Evolutionary conservation across 2,888 invertebrate genomes (phyloP), one percentile per base, ranked within the genome.

Genomic region (Luffia ferchaultella): DNA sequence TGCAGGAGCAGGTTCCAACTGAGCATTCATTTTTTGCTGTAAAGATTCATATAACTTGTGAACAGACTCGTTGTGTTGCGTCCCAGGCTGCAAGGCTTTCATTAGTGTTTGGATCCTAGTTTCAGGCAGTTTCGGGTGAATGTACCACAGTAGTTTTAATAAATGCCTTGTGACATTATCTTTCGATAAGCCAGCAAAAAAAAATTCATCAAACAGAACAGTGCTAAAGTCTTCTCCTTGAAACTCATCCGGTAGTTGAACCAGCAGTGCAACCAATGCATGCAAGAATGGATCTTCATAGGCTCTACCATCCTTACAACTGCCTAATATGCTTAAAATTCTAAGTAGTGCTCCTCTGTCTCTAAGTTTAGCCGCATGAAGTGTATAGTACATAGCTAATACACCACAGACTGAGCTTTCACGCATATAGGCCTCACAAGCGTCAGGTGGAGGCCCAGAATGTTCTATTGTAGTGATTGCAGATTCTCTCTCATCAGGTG

Each of bases 271-370:
- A 62, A 93, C 94, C 61, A 98, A 80, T 15, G 95, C 94, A 85
- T 98, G 97, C 51, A 98, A 76, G 71, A 96, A 97, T 2, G 96
- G 96, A 82, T 98, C 97, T 69, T 97, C 96, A 70, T 95, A 97
- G 1, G 97, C 94, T 55, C 96, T 86, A 61, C 96, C 95, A 62
- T 93, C 93, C 73, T 96, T 95, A 68, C 96, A 96, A 65, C 92
- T 92, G 0, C 96, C 93, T 45, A 98, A 80, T 50, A 95, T 93
- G 3, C 96, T 95, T n/a, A 97, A 77, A 17, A 97, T 93, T 60
- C 97, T 84, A 67, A 95, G 86, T 54, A 95, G 80, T 15, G 95
- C 93, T 20, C 91, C 90, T 55, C 92, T 85, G 71, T 96, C 96
- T 61, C 91, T 89, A 48, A 89, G 85, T 56, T 93, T 90, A 0